Base-by-base conservation (phyloP, 2,888 invertebrate genomes). In the Calliphora vomitoria region DNA sequence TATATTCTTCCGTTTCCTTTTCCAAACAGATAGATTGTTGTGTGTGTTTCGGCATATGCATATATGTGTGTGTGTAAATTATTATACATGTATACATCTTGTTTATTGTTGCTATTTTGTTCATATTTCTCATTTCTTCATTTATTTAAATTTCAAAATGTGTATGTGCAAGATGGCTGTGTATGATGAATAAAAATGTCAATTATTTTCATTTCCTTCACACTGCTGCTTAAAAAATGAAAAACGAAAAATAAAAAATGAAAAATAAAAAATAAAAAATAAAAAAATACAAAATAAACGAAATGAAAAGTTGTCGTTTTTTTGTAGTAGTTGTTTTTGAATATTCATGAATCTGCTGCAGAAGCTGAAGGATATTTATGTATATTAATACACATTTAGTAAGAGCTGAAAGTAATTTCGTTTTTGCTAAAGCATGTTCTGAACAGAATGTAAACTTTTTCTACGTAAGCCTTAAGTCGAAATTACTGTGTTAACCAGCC, bases 171-270 rank as follows among this genome's bases (percentile, higher is more conserved):
- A 13, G 25, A 20, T 58, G 13, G 11, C 20, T 31, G 55, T 80
- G 41, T 79, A 47, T 72, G 80, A 76, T 80, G 76, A 80, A 87
- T 87, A 87, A 76, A 86, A 87, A 87, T 87, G 71, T 87, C 75
- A 84, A 84, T 87, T 87, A 84, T 78, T 87, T 81, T 87, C 75
- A 66, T 80, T 84, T 84, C 66, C 64, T 76, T 87, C 55, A n/a
- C 76, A 66, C 83, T 68, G 38, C 75, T 72, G 74, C 44, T 62
- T 31, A n/a, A 35, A n/a, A 62, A 55, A 20, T 44, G 13, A 68
- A 50, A 69, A 10, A 44, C 15, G 4, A 20, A 44, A 44, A 13
- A 62, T 8, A 38, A 38, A 8, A 47, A 20, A 20, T 44, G 10
- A 60, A 50, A 60, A 10, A 44, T n/a, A 8, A 20, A 44, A 44